A percentile compares a stretch with the other conserved stretches of the same genome.
phyloP scores from a whole-genome alignment of 2,113 vertebrate genomes.

The Martes martes region DNA sequence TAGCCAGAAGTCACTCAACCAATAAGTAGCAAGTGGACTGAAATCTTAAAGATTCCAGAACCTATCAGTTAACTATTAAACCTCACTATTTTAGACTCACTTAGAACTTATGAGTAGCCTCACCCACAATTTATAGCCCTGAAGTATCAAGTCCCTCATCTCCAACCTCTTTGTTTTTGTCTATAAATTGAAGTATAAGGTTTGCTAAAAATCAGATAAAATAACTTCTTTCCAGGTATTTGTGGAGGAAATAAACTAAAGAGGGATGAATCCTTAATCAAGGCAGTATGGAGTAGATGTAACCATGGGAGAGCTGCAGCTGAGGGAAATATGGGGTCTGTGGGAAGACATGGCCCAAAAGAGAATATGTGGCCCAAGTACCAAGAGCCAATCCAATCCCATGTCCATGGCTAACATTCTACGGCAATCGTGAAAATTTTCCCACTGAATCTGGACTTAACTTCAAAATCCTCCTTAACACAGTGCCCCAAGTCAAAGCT shows the following conservation, averaged over 20 bases:
- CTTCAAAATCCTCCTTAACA: not conserved
- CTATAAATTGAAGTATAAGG: not conserved
- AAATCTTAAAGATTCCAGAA: not conserved
- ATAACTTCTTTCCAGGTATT: not conserved
- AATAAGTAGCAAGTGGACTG: not conserved
- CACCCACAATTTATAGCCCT: not conserved
- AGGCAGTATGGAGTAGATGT: not conserved
- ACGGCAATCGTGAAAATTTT: not conserved
- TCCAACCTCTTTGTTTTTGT: not conserved
- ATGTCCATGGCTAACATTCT: not conserved
- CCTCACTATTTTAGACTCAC: not conserved
- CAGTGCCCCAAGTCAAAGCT: not conserved
- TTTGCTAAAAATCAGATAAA: constrained; percentile 6
- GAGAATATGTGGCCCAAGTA: not conserved
- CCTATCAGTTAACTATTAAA: not conserved
- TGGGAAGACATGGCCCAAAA: not conserved
- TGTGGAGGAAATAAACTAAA: not conserved
- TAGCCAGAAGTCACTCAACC: not conserved
- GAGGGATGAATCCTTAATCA: not conserved
- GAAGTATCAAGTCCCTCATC: not conserved
- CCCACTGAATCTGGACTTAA: not conserved
- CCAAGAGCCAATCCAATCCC: not conserved
- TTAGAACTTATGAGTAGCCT: not conserved
- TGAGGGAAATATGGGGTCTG: not conserved
- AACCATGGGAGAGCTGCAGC: not conserved